Conservation (phyloP, 2,888 invertebrate species). For the Coelinius sp. region DNA sequence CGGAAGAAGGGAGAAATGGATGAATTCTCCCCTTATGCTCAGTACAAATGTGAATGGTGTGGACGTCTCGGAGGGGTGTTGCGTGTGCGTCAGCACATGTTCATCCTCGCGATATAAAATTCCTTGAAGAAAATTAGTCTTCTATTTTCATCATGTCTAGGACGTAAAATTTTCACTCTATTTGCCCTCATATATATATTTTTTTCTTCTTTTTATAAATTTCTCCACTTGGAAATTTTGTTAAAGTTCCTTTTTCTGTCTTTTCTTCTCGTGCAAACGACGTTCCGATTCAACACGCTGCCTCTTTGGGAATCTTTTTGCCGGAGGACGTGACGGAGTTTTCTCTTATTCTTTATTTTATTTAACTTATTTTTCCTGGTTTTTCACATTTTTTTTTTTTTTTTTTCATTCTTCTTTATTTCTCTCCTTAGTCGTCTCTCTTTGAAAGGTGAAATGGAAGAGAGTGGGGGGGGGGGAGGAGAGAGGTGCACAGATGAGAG, state of each 20-base stretch:
- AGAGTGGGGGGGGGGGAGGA: constrained; percentile 18
- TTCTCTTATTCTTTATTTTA: constrained; percentile 26
- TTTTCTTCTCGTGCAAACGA: constrained; percentile 27
- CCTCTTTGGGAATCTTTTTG: constrained; percentile 31
- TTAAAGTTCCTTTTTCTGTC: constrained; percentile 10
- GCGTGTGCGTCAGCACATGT: constrained; percentile 1
- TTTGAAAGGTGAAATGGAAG: constrained; percentile 25
- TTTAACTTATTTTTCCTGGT: not conserved
- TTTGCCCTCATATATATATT: not conserved
- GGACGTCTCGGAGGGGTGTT: not conserved
- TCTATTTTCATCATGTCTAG: constrained; percentile 16
- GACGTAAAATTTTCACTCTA: constrained; percentile 22
- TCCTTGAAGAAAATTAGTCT: not conserved
- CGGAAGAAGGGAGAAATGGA: not conserved
- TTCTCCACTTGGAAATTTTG: constrained; percentile 17
- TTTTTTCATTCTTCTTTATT: constrained; percentile 12
- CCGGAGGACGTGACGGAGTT: constrained; percentile 34
- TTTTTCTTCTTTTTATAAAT: not conserved
- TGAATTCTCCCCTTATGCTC: not conserved
- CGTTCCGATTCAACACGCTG: constrained; percentile 32
- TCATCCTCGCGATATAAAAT: constrained; percentile 7
- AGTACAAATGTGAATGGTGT: constrained; percentile 1
- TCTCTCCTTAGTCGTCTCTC: constrained; percentile 27
- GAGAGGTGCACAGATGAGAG: not conserved
- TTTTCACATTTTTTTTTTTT: constrained; percentile 9